Conservation (phyloP, 1,140 invertebrate genomes). For the Anthonomus grandis region DNA sequence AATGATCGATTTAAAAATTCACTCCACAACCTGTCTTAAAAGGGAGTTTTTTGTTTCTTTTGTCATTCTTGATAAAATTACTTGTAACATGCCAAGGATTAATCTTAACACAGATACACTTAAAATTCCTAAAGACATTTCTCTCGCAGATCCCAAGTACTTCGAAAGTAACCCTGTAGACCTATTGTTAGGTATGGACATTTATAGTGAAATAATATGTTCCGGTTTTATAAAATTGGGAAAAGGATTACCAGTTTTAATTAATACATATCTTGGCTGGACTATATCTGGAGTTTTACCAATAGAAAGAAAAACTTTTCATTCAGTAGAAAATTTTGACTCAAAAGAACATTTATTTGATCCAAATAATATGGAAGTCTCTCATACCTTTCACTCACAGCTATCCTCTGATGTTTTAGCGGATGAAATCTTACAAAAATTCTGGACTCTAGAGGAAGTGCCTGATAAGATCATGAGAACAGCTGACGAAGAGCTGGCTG, state of each 20-base stretch:
- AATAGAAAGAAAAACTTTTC: too few relatives aligned
- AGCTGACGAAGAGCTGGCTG: background rate
- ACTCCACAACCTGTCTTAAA: background rate
- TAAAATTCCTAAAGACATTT: background rate
- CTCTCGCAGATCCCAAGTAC: background rate
- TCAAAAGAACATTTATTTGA: background rate
- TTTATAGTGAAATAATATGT: background rate
- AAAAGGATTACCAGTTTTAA: background rate
- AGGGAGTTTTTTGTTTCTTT: background rate
- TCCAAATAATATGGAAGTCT: too few relatives aligned
- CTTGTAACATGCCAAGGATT: background rate
- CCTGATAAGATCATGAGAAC: background rate
- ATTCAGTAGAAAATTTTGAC: too few relatives aligned
- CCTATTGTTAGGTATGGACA: background rate
- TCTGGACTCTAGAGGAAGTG: constrained; percentile 6
- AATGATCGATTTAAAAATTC: background rate
- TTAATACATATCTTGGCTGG: background rate
- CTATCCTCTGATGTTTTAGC: background rate
- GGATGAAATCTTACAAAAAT: background rate
- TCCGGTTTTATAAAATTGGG: background rate
- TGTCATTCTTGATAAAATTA: background rate
- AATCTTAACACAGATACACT: background rate
- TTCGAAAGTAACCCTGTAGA: background rate
- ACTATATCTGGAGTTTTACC: background rate
- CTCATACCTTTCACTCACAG: background rate